phyloP scores from a whole-genome alignment of 64 coral and sea anemone genomes.

The Stichodactyla helianthus region DNA sequence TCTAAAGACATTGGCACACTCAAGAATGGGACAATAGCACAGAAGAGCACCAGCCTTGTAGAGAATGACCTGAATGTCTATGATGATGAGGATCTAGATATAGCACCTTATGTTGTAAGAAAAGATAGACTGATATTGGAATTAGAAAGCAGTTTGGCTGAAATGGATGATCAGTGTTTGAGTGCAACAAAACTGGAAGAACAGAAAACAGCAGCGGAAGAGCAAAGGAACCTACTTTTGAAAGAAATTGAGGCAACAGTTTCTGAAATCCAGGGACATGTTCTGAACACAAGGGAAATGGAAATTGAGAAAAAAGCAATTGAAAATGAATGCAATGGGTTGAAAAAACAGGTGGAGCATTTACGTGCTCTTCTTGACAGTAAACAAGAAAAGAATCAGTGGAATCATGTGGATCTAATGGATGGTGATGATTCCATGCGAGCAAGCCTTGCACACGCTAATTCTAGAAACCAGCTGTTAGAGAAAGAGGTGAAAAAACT shows the following conservation, averaged over 20 bases:
- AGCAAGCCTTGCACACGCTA: conserved; percentile 33
- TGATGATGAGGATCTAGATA: conserved; percentile 35
- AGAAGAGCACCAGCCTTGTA: background rate
- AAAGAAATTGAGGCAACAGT: conserved; percentile 80
- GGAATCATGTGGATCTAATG: conserved; percentile 1
- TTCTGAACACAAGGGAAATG: conserved; percentile 63
- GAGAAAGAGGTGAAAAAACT: conserved; percentile 52
- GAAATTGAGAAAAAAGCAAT: conserved; percentile 65
- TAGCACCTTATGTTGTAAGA: conserved; percentile 45
- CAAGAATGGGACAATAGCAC: background rate
- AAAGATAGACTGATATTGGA: conserved; percentile 80
- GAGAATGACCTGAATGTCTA: background rate
- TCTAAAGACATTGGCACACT: background rate
- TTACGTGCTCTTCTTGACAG: conserved; percentile 43
- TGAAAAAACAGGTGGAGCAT: conserved; percentile 60
- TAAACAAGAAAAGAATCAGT: background rate
- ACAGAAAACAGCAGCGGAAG: conserved; percentile 54
- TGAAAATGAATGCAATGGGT: conserved; percentile 59
- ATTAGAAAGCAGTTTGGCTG: conserved; percentile 68
- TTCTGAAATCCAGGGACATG: conserved; percentile 78
- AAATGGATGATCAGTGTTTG: conserved; percentile 66
- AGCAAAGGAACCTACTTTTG: conserved; percentile 58
- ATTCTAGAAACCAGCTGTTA: conserved; percentile 21
- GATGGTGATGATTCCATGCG: conserved; percentile 18
- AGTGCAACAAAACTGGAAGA: conserved; percentile 59